These are phyloP conservation scores for Xyliphius kryptos DNA, from an alignment of 2,113 vertebrate species.

Conservation along the genomic window DNA sequence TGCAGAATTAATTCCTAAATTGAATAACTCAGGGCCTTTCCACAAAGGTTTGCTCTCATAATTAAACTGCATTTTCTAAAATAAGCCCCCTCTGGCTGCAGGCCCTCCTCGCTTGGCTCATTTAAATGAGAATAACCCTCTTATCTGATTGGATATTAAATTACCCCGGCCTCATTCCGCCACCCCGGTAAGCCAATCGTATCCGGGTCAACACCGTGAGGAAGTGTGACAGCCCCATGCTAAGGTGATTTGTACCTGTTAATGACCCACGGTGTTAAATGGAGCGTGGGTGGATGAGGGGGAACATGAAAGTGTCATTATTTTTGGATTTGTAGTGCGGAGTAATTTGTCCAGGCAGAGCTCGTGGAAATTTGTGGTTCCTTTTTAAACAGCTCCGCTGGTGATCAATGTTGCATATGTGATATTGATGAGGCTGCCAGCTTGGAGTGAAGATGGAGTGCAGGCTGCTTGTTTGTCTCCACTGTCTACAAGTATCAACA, in stretches of 20 bases:
- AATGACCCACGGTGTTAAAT: conserved; percentile 51
- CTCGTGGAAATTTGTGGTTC: conserved; percentile 25
- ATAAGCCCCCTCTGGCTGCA: conserved; percentile 42
- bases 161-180: conserved; percentile 37
- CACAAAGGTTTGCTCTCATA: conserved; percentile 55
- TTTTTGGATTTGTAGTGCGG: conserved; percentile 20
- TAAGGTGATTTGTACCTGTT: conserved; percentile 48
- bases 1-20: conserved; percentile 63
- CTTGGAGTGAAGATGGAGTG: conserved; percentile 25
- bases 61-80: conserved; percentile 59
- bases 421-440: conserved; percentile 37
- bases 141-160: conserved; percentile 46
- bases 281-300: conserved; percentile 25
- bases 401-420: conserved; percentile 38
- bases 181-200: conserved; percentile 31
- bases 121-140: conserved; percentile 35
- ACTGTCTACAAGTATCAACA: conserved; percentile 28
- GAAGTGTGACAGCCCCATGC: conserved; percentile 33
- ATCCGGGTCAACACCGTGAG: conserved; percentile 36
- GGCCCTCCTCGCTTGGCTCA: conserved; percentile 42
- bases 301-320: conserved; percentile 33
- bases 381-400: conserved; percentile 26
- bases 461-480: conserved; percentile 23
- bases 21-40: conserved; percentile 58
- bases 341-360: conserved; percentile 14